These are phyloP conservation scores for Xiphydria camelus DNA, from an alignment of 2,888 invertebrate species.

Conservation along the genomic window DNA sequence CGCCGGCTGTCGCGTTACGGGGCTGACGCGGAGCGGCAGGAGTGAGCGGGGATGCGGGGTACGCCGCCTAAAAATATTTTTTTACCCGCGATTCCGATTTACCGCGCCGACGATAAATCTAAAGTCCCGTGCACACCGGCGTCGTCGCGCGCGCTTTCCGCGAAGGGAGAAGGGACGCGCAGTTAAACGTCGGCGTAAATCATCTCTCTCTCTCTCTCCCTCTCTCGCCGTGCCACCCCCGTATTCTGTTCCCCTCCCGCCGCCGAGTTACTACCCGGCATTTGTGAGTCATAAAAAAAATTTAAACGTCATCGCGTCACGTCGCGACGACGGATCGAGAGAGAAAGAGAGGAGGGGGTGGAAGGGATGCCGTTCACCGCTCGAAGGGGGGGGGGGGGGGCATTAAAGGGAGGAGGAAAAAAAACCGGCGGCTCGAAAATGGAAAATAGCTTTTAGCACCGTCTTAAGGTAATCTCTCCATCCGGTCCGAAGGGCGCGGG, in stretches of 20 bases:
- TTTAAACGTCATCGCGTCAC: too few relatives aligned
- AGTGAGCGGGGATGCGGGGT: neutral
- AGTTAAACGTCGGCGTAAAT: neutral
- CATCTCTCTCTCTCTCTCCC: neutral
- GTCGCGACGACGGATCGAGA: too few relatives aligned
- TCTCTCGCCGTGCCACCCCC: neutral
- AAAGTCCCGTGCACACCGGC: neutral
- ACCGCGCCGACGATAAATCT: neutral
- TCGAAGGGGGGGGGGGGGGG: neutral
- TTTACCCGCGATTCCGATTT: neutral
- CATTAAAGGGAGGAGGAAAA: too few relatives aligned
- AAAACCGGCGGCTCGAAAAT: too few relatives aligned
- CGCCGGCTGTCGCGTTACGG: neutral
- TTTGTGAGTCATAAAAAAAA: too few relatives aligned
- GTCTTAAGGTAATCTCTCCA: too few relatives aligned
- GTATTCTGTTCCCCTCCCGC: too few relatives aligned
- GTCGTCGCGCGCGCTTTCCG: neutral
- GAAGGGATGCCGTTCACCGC: too few relatives aligned
- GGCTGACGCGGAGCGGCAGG: neutral
- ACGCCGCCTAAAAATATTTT: slow-evolving; percentile 1
- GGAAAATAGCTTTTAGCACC: too few relatives aligned
- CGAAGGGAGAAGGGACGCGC: neutral
- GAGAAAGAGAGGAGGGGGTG: neutral
- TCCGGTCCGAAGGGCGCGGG: too few relatives aligned
- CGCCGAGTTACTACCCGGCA: too few relatives aligned